phyloP scores from a whole-genome alignment of 2,888 invertebrate genomes.

The Eutolmus rufibarbis region DNA sequence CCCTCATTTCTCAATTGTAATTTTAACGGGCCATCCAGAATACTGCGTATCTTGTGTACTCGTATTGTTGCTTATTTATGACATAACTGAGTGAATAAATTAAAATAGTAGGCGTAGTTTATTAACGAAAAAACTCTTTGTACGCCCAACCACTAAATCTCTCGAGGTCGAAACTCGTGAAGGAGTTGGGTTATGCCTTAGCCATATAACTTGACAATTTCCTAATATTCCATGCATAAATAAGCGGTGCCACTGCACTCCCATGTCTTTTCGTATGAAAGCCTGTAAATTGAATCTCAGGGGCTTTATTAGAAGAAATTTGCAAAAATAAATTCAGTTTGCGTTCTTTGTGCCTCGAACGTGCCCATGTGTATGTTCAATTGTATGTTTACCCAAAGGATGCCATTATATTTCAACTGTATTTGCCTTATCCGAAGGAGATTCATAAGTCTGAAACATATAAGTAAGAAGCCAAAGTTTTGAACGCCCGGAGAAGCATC shows the following conservation, averaged over 20 bases:
- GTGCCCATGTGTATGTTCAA: neutral
- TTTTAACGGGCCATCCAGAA: too few relatives aligned
- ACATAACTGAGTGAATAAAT: too few relatives aligned
- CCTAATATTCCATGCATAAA: neutral
- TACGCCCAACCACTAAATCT: too few relatives aligned
- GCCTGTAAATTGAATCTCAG: slow-evolving; percentile 24
- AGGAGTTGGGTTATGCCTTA: too few relatives aligned
- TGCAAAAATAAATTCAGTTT: slow-evolving; percentile 31
- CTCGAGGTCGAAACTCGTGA: too few relatives aligned
- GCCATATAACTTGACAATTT: neutral
- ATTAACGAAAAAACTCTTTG: too few relatives aligned
- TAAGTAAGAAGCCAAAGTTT: slow-evolving; percentile 1
- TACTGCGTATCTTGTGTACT: too few relatives aligned
- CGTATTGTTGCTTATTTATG: too few relatives aligned
- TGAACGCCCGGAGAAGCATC: slow-evolving; percentile 1
- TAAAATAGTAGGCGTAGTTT: too few relatives aligned
- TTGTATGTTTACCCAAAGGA: slow-evolving; percentile 36
- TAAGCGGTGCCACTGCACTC: neutral
- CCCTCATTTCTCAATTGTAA: too few relatives aligned
- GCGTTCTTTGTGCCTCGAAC: neutral
- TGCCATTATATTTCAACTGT: slow-evolving; percentile 39
- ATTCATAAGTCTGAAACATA: slow-evolving; percentile 28
- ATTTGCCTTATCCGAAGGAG: slow-evolving; percentile 30
- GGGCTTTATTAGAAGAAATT: slow-evolving; percentile 20
- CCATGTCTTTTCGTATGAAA: neutral